Base-by-base conservation (phyloP, 1,140 invertebrate genomes). In the Eurosta solidaginis region DNA sequence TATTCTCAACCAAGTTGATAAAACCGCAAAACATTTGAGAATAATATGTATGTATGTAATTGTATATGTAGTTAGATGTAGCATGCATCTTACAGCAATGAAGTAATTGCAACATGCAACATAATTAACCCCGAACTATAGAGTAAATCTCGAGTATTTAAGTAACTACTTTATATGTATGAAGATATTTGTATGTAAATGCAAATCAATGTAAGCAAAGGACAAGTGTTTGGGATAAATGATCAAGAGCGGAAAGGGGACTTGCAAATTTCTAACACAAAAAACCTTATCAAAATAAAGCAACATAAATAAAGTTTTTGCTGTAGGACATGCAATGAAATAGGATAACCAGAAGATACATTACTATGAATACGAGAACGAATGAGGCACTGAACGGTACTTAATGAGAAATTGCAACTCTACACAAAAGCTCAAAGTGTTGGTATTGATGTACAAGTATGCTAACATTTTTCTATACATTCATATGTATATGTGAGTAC, bases 111-210 rank as follows among this genome's bases (percentile, higher is more conserved):
- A 40, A 36, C 33, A 54, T 20, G 33, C 25, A 63, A 63, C 54
- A 20, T 63, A 20, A 68, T 68, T 68, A 68, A 68, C 59, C 22
- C 59, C 7, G 33, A 68, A 29, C n/a, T n/a, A n/a, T 40, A 17
- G 59, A 68, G 59, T 2, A 9, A 20, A 20, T 36, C 59, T 40
- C 59, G 59, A 68, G 59, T 68, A 68, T 68, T 68, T 68, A 68
- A 68, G 59, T 68, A 68, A 68, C 59, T 68, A 68, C 59, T 68
- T 68, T 68, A 68, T 68, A 68, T 68, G 59, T 68, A 68, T 68
- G 59, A 68, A 68, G 59, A 68, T 40, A 68, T 68, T 68, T 68
- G n/a, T 68, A 68, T 68, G 59, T 68, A 59, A 59, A 59, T 59
- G 52, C 7, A 68, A 68, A 68, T 68, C 33, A 22, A 33, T 33